Base-by-base conservation (phyloP, 2,113 vertebrate genomes). In the Tachycineta bicolor region DNA sequence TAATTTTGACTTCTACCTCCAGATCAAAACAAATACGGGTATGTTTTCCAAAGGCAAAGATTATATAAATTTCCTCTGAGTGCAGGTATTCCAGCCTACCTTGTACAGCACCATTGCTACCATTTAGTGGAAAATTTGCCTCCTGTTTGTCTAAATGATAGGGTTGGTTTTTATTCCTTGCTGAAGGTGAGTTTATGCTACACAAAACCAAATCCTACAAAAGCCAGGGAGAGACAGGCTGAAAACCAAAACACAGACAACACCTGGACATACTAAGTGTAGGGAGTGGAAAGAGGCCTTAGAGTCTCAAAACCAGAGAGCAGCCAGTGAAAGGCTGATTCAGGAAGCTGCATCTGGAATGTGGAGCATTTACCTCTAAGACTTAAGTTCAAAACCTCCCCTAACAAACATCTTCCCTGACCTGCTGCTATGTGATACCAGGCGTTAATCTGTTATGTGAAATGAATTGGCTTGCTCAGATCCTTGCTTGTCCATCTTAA, bases 281-380 rank as follows among this genome's bases (percentile, higher is more conserved):
- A 50, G 43, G 34, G 74, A 85, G 49, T 12, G 56, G 55, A 74
- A 59, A 55, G 70, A 55, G 58, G 39, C 47, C 69, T 93, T 89
- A 78, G 39, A 43, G n/a, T 44, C 71, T 80, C 75, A 85, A 92
- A 93, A 62, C 19, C 18, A 6, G 81, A 53, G n/a, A 74, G n/a
- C 59, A 82, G 60, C 5, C 69, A 91, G 64, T 91, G 91, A 96
- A 96, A 97, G 76, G 76, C 39, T 1, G 1, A 47, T 70, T 90
- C 90, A 95, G 83, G 71, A 93, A 96, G 75, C 79, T 81, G 85
- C 49, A 86, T 29, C 47, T 92, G 95, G 96, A 97, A 97, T 97
- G 95, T 20, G 18, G 94, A 94, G 68, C 87, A 95, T 97, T 96
- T 94, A 97, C 86, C 71, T 95, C 95, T 93, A 88, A 97, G 92